Evolutionary conservation across 2,888 invertebrate species (phyloP).

Genomic region (Luperina testacea): DNA sequence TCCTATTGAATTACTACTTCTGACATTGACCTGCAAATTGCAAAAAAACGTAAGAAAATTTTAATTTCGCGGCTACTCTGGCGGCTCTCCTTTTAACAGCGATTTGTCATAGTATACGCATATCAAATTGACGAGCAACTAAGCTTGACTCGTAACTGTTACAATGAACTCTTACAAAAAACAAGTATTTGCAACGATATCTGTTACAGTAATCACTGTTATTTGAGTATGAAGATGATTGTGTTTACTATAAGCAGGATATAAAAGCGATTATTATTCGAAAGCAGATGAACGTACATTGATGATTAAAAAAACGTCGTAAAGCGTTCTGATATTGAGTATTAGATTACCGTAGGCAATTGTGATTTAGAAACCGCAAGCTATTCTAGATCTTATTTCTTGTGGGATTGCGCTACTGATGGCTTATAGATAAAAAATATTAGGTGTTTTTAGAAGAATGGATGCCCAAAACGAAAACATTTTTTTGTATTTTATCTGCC

Average conservation of each 20-base stretch:
- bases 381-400: conserved; percentile 23
- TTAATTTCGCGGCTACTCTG: neutral
- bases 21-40: neutral
- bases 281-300: conserved; percentile 55
- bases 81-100: conserved; percentile 41
- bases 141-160: conserved; percentile 67
- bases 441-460: neutral
- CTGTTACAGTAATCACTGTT: conserved; percentile 44
- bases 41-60: neutral
- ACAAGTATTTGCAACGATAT: conserved; percentile 56
- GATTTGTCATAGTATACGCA: conserved; percentile 73
- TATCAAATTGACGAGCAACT: conserved; percentile 74
- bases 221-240: conserved; percentile 44
- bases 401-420: neutral
- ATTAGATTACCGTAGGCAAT: conserved; percentile 48
- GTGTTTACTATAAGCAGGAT: conserved; percentile 45
- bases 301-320: conserved; percentile 40
- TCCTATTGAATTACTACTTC: neutral
- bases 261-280: conserved; percentile 54
- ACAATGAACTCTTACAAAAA: conserved; percentile 67
- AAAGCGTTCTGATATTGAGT: conserved; percentile 27
- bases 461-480: neutral
- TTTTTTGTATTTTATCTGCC: neutral
- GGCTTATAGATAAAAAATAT: neutral
- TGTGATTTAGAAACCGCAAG: conserved; percentile 15